Evolutionary conservation across 2,797 vertebrate genomes (phyloP).

Genomic region (Iguana delicatissima): DNA sequence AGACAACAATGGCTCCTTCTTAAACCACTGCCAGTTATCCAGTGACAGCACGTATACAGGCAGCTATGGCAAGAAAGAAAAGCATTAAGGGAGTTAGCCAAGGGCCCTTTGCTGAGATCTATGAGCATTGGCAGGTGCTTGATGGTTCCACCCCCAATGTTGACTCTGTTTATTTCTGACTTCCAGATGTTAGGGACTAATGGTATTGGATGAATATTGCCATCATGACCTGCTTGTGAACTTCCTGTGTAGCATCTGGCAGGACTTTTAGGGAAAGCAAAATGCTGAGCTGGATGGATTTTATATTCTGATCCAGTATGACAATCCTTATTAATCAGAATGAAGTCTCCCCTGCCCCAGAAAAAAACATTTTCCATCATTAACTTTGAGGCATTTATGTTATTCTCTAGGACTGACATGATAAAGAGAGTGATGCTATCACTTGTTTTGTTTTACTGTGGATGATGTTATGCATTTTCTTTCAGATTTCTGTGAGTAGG

Average conservation of each 20-base stretch:
- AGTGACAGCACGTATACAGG: not conserved
- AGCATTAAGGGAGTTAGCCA: not conserved
- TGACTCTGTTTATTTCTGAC: slow-evolving; percentile 8
- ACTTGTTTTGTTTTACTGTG: slow-evolving; percentile 3
- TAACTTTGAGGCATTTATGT: not conserved
- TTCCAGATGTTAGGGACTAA: slow-evolving; percentile 18
- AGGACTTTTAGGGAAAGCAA: not conserved
- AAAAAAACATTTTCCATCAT: not conserved
- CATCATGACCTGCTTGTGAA: slow-evolving; percentile 22
- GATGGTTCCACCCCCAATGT: not conserved
- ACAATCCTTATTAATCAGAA: not conserved
- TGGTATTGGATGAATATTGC: not conserved
- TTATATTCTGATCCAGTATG: not conserved
- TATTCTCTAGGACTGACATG: not conserved
- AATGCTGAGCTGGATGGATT: not conserved
- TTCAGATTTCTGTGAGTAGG: not conserved
- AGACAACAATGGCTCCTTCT: not conserved
- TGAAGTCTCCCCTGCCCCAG: not conserved
- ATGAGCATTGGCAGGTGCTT: not conserved
- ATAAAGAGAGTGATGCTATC: not conserved
- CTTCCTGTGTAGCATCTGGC: slow-evolving; percentile 26
- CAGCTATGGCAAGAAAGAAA: not conserved
- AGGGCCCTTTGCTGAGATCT: not conserved
- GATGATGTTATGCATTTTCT: not conserved
- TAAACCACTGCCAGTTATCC: not conserved